Evolutionary conservation across 2,888 invertebrate species (phyloP).

Genomic region (Leuctra nigra): DNA sequence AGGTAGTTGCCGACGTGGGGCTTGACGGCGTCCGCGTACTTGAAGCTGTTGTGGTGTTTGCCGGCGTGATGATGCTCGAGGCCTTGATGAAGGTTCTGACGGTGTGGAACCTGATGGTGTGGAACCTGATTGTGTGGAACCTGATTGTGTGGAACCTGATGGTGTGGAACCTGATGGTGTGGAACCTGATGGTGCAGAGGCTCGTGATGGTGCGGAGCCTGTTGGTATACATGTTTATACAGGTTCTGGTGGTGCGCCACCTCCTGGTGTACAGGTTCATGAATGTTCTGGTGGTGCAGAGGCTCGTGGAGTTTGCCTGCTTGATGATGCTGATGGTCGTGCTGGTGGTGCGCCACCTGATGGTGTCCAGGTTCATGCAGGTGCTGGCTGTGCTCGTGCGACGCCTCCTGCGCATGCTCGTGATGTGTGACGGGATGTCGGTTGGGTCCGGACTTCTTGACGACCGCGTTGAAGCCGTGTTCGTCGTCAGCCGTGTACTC

Average conservation of each 20-base stretch:
- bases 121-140: no score
- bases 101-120: no score
- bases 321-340: no score
- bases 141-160: background rate
- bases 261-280: background rate
- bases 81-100: no score
- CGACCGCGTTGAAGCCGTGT: slow-evolving; percentile 9
- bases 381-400: no score
- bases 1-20: background rate
- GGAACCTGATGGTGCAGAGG: background rate
- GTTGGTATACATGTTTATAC: no score
- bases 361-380: no score
- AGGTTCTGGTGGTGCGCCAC: background rate
- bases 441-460: background rate
- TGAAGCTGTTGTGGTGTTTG: background rate
- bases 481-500: slow-evolving; percentile 11
- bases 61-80: no score
- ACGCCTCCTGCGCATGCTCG: no score
- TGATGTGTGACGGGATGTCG: background rate
- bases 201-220: background rate
- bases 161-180: no score
- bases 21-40: background rate
- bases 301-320: background rate
- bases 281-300: background rate
- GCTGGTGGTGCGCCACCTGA: no score